These are phyloP conservation scores for Gorsachius goisagi DNA, from an alignment of 2,113 vertebrate genomes.

Conservation along the genomic window DNA sequence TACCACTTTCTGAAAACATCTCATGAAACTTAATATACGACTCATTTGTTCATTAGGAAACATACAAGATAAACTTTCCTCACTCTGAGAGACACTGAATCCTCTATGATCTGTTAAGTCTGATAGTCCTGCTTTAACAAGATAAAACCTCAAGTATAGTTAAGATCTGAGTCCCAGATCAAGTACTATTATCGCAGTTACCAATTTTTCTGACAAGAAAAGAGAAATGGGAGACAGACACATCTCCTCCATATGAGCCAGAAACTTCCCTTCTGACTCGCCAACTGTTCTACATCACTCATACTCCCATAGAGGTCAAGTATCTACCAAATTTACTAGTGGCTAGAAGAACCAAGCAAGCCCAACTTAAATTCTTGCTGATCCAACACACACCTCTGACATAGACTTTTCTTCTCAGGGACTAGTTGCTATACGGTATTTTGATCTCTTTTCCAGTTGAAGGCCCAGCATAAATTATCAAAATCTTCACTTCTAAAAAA, in stretches of 20 bases:
- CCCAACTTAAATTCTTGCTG: background rate
- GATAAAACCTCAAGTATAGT: background rate
- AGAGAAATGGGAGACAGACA: background rate
- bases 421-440: background rate
- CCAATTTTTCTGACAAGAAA: background rate
- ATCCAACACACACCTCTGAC: background rate
- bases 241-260: background rate
- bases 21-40: background rate
- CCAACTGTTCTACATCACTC: background rate
- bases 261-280: background rate
- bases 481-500: background rate
- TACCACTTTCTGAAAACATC: background rate
- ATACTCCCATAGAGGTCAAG: background rate
- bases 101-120: background rate
- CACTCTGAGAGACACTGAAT: background rate
- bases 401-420: background rate
- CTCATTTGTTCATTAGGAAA: background rate
- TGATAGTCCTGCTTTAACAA: background rate
- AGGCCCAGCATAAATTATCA: background rate
- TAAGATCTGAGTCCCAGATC: background rate
- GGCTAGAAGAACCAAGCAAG: background rate
- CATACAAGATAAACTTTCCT: background rate
- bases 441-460: background rate
- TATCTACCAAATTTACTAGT: background rate
- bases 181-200: background rate